A percentile compares a stretch with the other conserved stretches of the same genome.
Evolutionary conservation across 1,140 invertebrate species (phyloP).

Genomic region (Meloidogyne chitwoodi): DNA sequence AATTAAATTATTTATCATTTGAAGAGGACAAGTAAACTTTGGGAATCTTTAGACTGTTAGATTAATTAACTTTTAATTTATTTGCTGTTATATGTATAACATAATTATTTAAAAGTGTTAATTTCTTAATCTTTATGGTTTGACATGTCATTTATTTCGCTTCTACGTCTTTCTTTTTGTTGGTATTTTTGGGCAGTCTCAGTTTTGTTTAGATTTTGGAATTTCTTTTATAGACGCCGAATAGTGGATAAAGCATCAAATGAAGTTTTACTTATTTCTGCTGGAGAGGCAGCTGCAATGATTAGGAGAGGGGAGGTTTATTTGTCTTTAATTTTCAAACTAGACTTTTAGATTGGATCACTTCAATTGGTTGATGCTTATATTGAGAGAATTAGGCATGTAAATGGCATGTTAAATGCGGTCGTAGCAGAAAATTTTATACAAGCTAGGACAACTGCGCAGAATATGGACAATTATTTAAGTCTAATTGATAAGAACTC

Average conservation of each 20-base stretch:
- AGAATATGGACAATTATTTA: constrained; percentile 39
- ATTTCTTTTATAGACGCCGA: constrained; percentile 23
- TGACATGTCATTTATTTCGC: background rate
- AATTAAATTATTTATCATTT: background rate
- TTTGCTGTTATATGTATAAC: background rate
- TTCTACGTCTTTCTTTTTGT: background rate
- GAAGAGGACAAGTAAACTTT: background rate
- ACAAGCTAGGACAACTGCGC: constrained; percentile 15
- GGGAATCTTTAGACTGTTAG: background rate
- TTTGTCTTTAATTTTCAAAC: background rate
- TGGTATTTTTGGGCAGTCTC: constrained; percentile 27
- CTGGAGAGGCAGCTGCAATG: constrained; percentile 30
- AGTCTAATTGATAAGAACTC: constrained; percentile 30
- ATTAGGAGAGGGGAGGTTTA: constrained; percentile 40
- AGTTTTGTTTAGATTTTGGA: constrained; percentile 20
- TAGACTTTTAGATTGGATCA: constrained; percentile 22
- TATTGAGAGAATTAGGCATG: constrained; percentile 36
- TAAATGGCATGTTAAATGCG: constrained; percentile 33
- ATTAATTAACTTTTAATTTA: background rate
- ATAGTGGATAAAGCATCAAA: constrained; percentile 30
- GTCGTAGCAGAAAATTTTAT: constrained; percentile 38
- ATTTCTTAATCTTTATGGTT: background rate
- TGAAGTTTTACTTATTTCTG: constrained; percentile 32
- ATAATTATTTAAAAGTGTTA: background rate
- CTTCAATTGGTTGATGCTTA: constrained; percentile 42